Evolutionary conservation across 1,140 invertebrate genomes (phyloP), one percentile per base, ranked within the genome.

Genomic region (Tetragonula clypearis): DNA sequence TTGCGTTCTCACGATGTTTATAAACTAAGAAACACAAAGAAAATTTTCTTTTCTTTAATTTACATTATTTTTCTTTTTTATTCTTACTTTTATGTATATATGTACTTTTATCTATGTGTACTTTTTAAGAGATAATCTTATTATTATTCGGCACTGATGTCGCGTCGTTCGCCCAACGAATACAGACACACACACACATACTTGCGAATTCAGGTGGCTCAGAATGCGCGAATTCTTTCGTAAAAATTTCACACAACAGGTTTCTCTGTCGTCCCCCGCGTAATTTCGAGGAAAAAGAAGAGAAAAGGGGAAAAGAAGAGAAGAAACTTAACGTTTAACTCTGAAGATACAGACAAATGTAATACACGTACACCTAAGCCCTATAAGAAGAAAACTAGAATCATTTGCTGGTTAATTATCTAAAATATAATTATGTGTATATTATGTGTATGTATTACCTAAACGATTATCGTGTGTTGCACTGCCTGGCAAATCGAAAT

Each of bases 391-490:
- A 68, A 84, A 91, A 81, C 82, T 88, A 86, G 80, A 88, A 85
- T 74, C 74, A 49, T 85, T 82, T 62, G 65, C 69, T 78, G 69
- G 62, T 80, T 86, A 86, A 82, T 90, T 90, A 88, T 88, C 84
- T 89, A 92, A 88, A 91, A 92, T 91, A 90, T 88, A 66, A 66
- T 89, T 80, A 69, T 79, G 55, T 79, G 55, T 79, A 53, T 68
- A 69, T 49, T 78, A 66, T 55, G 26, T 68, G 77, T 68, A 14
- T 79, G 26, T 84, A 62, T 79, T 82, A 88, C 82, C 69, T 88
- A 91, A 92, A 82, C n/a, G 65, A 71, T 84, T 75, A 69, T 69
- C 86, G 49, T 65, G 26, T 62, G 65, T 55, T 79, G 62, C 86
- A 69, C 35, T 49, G 74, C 41, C 79, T 62, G 83, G 81, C 78